Percentiles rank a stretch among this genome's conserved stretches.
phyloP scores from a whole-genome alignment of 2,797 vertebrate genomes.

The Simalia tracyae region DNA sequence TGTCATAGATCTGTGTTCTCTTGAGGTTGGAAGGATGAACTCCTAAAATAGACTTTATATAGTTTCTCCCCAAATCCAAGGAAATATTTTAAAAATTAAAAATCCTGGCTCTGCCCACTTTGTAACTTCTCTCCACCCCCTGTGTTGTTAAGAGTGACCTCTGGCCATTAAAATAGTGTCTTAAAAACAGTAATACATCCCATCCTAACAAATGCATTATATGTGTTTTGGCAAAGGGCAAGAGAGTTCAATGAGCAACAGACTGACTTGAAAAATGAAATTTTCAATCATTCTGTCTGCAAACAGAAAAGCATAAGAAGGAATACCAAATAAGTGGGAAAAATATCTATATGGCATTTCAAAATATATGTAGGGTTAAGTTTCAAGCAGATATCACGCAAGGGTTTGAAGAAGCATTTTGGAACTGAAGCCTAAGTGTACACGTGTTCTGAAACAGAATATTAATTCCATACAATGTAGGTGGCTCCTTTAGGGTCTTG shows the following conservation, averaged over 20 bases:
- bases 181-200: background rate
- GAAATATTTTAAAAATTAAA: no score
- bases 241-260: background rate
- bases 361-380: background rate
- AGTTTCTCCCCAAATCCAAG: no score
- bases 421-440: background rate
- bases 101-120: no score
- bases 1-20: no score
- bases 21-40: no score
- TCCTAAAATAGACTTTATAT: no score
- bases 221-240: background rate
- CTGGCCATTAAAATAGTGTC: no score
- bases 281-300: background rate
- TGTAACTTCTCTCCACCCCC: no score
- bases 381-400: background rate
- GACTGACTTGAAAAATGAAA: background rate
- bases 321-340: background rate
- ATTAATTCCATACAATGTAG: background rate
- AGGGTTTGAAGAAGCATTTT: background rate
- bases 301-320: background rate
- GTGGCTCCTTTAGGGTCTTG: background rate
- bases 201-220: background rate
- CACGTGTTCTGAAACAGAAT: background rate
- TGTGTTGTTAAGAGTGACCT: no score
- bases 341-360: constrained; percentile 2